Conservation (phyloP, 2,113 vertebrate genomes). For the Heterochromis multidens region DNA sequence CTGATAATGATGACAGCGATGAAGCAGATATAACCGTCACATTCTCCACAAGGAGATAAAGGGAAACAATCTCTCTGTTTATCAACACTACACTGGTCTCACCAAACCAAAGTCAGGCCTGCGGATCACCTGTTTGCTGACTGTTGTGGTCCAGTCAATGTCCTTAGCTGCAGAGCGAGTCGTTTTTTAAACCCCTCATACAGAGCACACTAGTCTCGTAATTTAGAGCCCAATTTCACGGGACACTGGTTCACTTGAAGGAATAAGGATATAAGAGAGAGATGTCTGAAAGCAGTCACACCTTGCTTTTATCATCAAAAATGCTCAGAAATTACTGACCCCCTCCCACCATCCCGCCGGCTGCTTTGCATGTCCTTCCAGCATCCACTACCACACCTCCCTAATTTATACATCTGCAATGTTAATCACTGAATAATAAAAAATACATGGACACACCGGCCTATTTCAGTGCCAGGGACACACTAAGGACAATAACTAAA, state of each 20-base stretch:
- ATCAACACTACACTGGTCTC: background rate
- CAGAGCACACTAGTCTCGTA: slow-evolving; percentile 71
- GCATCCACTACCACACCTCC: background rate
- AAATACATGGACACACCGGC: background rate
- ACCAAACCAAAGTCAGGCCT: slow-evolving; percentile 17
- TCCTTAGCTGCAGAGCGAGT: slow-evolving; percentile 68
- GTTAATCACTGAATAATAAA: slow-evolving; percentile 15
- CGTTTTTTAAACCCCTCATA: slow-evolving; percentile 74
- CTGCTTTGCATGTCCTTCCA: background rate
- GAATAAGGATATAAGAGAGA: slow-evolving; percentile 55
- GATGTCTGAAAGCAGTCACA: slow-evolving; percentile 40
- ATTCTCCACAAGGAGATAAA: slow-evolving; percentile 19
- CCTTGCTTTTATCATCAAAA: slow-evolving; percentile 44
- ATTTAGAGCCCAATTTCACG: slow-evolving; percentile 94
- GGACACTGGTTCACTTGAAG: slow-evolving; percentile 87
- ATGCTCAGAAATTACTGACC: slow-evolving; percentile 9
- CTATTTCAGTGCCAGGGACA: background rate
- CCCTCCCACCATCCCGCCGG: background rate
- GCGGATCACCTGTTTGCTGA: slow-evolving; percentile 2
- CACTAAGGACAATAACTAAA: background rate
- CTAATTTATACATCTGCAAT: background rate
- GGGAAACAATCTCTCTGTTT: slow-evolving; percentile 11
- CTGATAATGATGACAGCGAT: slow-evolving; percentile 48
- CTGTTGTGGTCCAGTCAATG: slow-evolving; percentile 16
- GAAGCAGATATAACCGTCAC: slow-evolving; percentile 35